Percentiles rank a stretch among this genome's conserved stretches.
Conservation (phyloP, 2,797 vertebrate species). For the Cossypha dichroa region DNA sequence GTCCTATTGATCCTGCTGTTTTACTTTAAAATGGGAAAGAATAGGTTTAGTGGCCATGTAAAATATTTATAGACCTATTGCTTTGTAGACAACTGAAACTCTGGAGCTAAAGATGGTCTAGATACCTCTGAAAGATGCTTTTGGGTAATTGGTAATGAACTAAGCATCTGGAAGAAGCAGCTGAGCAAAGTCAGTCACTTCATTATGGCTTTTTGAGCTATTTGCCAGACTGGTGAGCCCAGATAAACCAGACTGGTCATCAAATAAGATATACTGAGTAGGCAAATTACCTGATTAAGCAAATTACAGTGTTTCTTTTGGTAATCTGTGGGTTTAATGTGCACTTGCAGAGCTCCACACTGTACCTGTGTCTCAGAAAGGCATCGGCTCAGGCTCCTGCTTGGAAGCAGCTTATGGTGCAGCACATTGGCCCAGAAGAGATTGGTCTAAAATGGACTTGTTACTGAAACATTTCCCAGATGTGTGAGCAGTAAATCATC, state of each 20-base stretch:
- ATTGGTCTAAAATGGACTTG: background rate
- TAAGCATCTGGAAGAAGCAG: constrained; percentile 22
- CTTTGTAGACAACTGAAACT: background rate
- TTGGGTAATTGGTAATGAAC: background rate
- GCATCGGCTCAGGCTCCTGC: rapidly evolving
- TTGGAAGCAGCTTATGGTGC: background rate
- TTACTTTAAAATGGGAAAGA: background rate
- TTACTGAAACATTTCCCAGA: background rate
- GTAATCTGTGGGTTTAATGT: background rate
- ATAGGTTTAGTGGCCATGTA: background rate
- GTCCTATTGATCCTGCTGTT: background rate
- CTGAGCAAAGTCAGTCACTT: background rate
- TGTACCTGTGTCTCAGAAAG: background rate
- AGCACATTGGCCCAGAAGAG: background rate
- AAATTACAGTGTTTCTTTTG: background rate
- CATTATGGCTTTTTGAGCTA: background rate
- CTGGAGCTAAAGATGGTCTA: background rate
- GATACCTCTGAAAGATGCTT: background rate
- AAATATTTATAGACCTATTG: background rate
- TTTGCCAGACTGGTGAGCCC: background rate
- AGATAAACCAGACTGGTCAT: background rate
- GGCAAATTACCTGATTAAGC: background rate
- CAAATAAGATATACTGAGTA: background rate
- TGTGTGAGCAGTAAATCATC: background rate
- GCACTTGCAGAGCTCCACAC: background rate